A percentile compares a stretch with the other conserved stretches of the same genome.
Evolutionary conservation across 2,797 vertebrate genomes (phyloP).

Genomic region (Centroberyx gerrardi): DNA sequence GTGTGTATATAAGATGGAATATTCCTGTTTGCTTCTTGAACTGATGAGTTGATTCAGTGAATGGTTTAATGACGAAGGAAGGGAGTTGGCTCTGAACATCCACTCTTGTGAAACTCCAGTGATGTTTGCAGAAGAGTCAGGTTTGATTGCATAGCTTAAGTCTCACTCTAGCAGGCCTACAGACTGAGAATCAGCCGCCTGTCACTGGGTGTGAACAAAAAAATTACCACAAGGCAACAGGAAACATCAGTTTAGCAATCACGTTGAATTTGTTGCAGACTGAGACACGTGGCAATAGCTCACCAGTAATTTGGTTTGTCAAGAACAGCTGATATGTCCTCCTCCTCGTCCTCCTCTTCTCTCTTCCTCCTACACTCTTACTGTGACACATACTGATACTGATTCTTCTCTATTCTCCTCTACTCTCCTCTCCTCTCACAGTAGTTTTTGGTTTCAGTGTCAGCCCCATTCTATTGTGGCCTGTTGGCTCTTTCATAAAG

Average conservation of each 20-base stretch:
- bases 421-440: background rate
- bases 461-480: background rate
- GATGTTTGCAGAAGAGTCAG: constrained; percentile 20
- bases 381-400: constrained; percentile 11
- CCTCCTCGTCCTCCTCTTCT: constrained; percentile 50
- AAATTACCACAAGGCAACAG: constrained; percentile 13
- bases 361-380: constrained; percentile 44
- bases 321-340: constrained; percentile 45
- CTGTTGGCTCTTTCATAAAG: background rate
- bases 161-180: background rate
- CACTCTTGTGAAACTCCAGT: background rate
- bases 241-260: constrained; percentile 28
- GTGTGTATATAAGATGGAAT: background rate
- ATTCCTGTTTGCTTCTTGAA: background rate
- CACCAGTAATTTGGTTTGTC: constrained; percentile 45
- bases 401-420: constrained; percentile 10
- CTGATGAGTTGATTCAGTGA: no score
- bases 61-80: background rate
- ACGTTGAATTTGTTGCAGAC: constrained; percentile 29
- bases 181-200: background rate
- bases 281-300: constrained; percentile 33
- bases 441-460: background rate
- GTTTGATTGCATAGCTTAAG: background rate
- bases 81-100: background rate
- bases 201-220: background rate